These are phyloP conservation scores for Genyomyrus donnyi DNA, from an alignment of 2,113 vertebrate species.

Conservation along the genomic window DNA sequence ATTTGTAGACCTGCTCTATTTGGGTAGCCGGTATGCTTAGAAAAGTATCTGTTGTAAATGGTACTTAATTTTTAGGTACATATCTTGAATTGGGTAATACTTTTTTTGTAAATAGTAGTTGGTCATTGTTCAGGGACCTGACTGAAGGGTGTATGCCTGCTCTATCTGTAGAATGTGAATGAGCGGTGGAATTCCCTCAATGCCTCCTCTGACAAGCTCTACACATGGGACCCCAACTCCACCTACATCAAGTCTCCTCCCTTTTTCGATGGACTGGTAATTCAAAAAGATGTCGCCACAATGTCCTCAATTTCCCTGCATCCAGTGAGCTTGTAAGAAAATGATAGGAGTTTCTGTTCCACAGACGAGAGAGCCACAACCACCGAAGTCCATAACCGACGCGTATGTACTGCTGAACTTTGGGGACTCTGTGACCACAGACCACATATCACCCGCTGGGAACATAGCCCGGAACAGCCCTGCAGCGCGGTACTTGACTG, in stretches of 20 bases:
- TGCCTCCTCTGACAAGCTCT: conserved; percentile 78
- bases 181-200: conserved; percentile 84
- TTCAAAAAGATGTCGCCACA: background rate
- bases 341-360: conserved; percentile 12
- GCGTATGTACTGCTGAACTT: conserved; percentile 86
- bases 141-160: background rate
- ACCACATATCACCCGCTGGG: conserved; percentile 95
- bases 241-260: conserved; percentile 97
- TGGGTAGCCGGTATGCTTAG: background rate
- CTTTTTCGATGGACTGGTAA: conserved; percentile 88
- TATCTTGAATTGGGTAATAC: background rate
- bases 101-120: background rate
- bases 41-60: background rate
- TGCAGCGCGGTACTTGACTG: conserved; percentile 82
- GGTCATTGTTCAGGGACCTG: background rate
- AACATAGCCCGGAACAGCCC: conserved; percentile 91
- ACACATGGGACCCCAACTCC: conserved; percentile 82
- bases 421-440: conserved; percentile 94
- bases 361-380: conserved; percentile 72
- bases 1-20: background rate
- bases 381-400: conserved; percentile 66
- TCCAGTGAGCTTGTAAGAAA: background rate
- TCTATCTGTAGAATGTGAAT: conserved; percentile 73
- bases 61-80: background rate
- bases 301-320: background rate